phyloP scores from a whole-genome alignment of 2,797 vertebrate species.

The Epinephelus malabaricus region DNA sequence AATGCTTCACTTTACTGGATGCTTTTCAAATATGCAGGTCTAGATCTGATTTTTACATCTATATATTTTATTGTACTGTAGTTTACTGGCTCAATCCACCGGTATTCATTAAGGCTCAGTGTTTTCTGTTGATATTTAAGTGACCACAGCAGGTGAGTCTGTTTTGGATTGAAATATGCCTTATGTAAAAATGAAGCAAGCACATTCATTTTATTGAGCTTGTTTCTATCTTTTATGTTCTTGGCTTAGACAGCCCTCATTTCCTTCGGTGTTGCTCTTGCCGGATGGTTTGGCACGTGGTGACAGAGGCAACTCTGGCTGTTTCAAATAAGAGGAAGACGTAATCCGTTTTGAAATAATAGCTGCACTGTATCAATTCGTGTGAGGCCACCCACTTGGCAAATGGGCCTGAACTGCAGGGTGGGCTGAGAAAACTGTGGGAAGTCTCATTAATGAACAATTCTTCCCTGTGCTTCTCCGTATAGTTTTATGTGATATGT shows the following conservation, averaged over 20 bases:
- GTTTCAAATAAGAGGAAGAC: slow-evolving; percentile 72
- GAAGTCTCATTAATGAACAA: slow-evolving; percentile 66
- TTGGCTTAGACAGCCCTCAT: slow-evolving; percentile 48
- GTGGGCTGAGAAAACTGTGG: slow-evolving; percentile 70
- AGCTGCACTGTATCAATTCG: slow-evolving; percentile 68
- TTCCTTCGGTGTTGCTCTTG: slow-evolving; percentile 49
- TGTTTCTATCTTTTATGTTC: slow-evolving; percentile 45
- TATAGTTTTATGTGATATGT: slow-evolving; percentile 48
- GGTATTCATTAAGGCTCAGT: neutral
- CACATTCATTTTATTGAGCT: slow-evolving; percentile 16
- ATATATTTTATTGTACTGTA: neutral
- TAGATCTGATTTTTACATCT: neutral
- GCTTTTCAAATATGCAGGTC: neutral
- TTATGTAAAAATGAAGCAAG: slow-evolving; percentile 31
- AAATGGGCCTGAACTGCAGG: slow-evolving; percentile 40
- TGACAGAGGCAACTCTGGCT: slow-evolving; percentile 52
- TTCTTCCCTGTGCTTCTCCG: slow-evolving; percentile 39
- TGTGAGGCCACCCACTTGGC: slow-evolving; percentile 75
- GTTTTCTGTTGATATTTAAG: neutral
- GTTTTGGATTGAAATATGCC: neutral
- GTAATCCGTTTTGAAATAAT: slow-evolving; percentile 78
- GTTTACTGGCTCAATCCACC: neutral
- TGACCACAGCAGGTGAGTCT: slow-evolving; percentile 31
- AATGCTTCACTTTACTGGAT: accelerated
- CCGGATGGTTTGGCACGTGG: slow-evolving; percentile 52